These are phyloP conservation scores for Leptura quadrifasciata DNA, from an alignment of 2,888 invertebrate genomes.

Conservation along the genomic window DNA sequence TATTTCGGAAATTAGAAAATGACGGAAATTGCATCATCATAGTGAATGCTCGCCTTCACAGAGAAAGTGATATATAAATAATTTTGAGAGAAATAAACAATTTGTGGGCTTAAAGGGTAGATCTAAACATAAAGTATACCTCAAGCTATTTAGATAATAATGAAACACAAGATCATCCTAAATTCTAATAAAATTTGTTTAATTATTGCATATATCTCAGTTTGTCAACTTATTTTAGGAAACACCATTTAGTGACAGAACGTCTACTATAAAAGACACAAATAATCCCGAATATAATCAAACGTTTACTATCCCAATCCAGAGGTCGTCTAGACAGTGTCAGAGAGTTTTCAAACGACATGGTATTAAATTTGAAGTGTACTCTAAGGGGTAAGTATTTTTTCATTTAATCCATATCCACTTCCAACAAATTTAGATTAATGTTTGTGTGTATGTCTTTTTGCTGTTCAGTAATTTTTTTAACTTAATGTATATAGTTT, in stretches of 20 bases:
- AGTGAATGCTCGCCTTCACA: too few species aligned
- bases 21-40: too few species aligned
- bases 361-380: constrained; percentile 92
- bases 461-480: too few species aligned
- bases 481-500: too few species aligned
- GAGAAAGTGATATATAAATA: too few species aligned
- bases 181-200: too few species aligned
- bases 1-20: not conserved
- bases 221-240: constrained; percentile 75
- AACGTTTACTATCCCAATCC: constrained; percentile 86
- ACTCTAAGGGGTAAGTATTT: constrained; percentile 88
- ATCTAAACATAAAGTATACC: too few species aligned
- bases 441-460: not conserved
- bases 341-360: constrained; percentile 92
- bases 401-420: constrained; percentile 31
- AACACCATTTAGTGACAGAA: constrained; percentile 84
- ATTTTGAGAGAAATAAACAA: too few species aligned
- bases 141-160: too few species aligned
- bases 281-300: constrained; percentile 93
- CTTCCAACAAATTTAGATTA: constrained; percentile 1
- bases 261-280: constrained; percentile 86
- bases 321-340: constrained; percentile 86
- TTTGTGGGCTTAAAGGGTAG: too few species aligned
- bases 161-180: too few species aligned
- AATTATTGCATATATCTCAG: too few species aligned